phyloP scores from a whole-genome alignment of 2,113 vertebrate species.

The Halichoeres trimaculatus region DNA sequence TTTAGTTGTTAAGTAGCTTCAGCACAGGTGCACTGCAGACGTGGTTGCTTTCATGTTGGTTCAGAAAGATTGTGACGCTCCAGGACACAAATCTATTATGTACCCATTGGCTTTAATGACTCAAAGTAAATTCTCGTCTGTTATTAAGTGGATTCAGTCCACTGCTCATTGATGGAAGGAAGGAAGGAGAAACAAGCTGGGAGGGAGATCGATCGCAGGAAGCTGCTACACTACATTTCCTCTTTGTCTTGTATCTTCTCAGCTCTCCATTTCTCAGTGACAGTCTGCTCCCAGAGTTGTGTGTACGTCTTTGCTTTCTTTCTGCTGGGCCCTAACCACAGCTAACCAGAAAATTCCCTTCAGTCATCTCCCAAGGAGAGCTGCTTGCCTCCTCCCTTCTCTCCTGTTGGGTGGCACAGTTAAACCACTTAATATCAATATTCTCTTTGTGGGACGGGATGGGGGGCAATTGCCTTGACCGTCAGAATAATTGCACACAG shows the following conservation, averaged over 20 bases:
- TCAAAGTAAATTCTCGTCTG: not conserved
- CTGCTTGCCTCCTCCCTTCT: constrained; percentile 42
- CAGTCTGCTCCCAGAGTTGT: constrained; percentile 26
- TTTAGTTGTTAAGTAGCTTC: no score
- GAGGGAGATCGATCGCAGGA: not conserved
- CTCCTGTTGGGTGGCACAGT: constrained; percentile 52
- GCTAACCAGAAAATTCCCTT: constrained; percentile 52
- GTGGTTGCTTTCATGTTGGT: no score
- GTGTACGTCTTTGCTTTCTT: constrained; percentile 27
- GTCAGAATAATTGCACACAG: constrained; percentile 70
- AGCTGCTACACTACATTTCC: constrained; percentile 14
- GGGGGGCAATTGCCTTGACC: constrained; percentile 59
- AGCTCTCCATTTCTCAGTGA: constrained; percentile 18
- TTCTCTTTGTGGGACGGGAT: constrained; percentile 67
- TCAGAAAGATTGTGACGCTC: not conserved
- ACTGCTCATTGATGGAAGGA: not conserved
- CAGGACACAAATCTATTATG: not conserved
- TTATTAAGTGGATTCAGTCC: not conserved
- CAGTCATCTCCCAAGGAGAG: constrained; percentile 28
- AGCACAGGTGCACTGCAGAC: no score
- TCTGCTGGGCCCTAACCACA: constrained; percentile 43
- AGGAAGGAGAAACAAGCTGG: not conserved
- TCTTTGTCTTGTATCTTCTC: not conserved
- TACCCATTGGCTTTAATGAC: not conserved
- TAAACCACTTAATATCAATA: constrained; percentile 76